Base-by-base conservation (phyloP, 2,113 vertebrate species). In the Ondatra zibethicus region DNA sequence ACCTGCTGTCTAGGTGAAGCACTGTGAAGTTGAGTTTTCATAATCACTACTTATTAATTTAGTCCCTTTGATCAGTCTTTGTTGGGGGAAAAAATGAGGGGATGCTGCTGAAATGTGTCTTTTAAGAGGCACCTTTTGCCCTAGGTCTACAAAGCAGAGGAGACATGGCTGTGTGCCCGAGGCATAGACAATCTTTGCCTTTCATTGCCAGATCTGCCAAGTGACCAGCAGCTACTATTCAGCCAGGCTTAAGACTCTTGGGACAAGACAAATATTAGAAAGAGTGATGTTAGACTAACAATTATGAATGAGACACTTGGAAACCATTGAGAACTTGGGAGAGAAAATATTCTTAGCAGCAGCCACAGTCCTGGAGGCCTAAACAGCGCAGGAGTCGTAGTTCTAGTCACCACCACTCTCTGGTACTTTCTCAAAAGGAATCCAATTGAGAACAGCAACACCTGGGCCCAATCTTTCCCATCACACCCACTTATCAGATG, bases 231-330 rank as follows among this genome's bases (percentile, higher is more conserved):
- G 33, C 42, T 80, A 70, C 70, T 86, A 45, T 47, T 90, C 63
- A 63, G 45, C 12, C 55, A 96, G 68, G 25, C 77, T 91, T 77
- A 93, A 81, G 58, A 78, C 77, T 86, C 63, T 31, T 25, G 13
- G 16, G 17, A 65, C 33, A 92, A 96, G 65, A 93, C 47, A 93
- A 97, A 93, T 52, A 65, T n/a, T 85, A 95, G 72, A 65, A 21
- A 88, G 39, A 85, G 13, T 72, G 80, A 91, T 45, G 31, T 14
- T 81, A 89, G 85, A 96, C 68, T 95, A 88, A 94, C 91, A 68
- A 36, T 70, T 55, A 78, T 66, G 80, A 89, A 96, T 66, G 42
- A 93, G 52, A 58, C 21, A 21, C 58, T 58, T 21, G 19, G 17
- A 39, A 89, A 80, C 88, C 75, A 42, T n/a, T 70, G 92, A 78